Evolutionary conservation across 2,888 invertebrate species (phyloP).

Genomic region (Drosophila picticornis): DNA sequence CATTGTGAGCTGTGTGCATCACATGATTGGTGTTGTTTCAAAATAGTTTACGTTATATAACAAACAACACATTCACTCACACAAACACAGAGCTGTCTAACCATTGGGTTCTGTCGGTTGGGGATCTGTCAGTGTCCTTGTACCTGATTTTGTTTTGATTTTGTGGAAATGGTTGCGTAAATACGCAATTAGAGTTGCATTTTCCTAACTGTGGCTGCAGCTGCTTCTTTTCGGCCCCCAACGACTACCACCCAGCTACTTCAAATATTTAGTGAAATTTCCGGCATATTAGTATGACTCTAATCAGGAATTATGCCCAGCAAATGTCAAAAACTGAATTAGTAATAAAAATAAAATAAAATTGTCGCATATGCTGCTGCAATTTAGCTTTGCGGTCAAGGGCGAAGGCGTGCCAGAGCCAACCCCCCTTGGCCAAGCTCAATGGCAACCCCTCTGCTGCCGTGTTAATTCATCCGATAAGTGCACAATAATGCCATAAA

Average conservation of each 20-base stretch:
- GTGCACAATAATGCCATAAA: conserved; percentile 81
- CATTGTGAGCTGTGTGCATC: conserved; percentile 12
- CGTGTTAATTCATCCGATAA: conserved; percentile 84
- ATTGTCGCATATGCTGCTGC: conserved; percentile 78
- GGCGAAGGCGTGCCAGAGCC: conserved; percentile 17
- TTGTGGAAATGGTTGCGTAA: conserved; percentile 69
- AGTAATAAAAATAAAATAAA: conserved; percentile 55
- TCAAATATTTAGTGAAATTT: conserved; percentile 5
- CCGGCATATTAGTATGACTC: conserved; percentile 37
- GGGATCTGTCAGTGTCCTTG: conserved; percentile 22
- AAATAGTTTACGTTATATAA: conserved; percentile 67
- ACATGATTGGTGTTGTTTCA: conserved; percentile 60
- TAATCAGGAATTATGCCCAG: conserved; percentile 65
- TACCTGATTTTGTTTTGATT: conserved; percentile 70
- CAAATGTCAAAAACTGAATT: conserved; percentile 45
- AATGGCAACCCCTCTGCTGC: conserved; percentile 31
- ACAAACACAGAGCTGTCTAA: neutral
- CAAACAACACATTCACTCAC: conserved; percentile 38
- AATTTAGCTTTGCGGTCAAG: conserved; percentile 72
- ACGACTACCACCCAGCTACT: neutral
- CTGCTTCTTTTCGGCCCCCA: neutral
- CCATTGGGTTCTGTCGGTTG: conserved; percentile 2
- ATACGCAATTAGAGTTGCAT: conserved; percentile 70
- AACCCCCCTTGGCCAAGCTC: conserved; percentile 15
- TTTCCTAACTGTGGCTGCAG: conserved; percentile 6